Percentiles rank a stretch among this genome's conserved stretches.
These are phyloP conservation scores for Zophobas morio DNA, from an alignment of 1,140 invertebrate species.

Conservation along the genomic window DNA sequence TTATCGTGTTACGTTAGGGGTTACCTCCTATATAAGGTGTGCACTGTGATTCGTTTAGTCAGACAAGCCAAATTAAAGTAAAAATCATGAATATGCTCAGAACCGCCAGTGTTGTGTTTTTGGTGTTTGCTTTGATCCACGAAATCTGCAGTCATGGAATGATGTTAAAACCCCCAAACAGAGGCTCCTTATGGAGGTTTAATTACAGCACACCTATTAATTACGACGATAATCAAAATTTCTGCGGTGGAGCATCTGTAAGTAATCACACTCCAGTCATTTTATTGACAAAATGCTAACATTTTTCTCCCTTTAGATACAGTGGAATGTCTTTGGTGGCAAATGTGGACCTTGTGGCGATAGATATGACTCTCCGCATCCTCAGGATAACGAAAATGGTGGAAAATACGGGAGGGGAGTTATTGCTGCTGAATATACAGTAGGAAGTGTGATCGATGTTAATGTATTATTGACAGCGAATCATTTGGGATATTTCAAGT, in stretches of 20 bases:
- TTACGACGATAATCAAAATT: slow-evolving; percentile 77
- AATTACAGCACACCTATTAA: slow-evolving; percentile 72
- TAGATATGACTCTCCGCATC: slow-evolving; percentile 67
- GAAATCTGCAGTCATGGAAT: slow-evolving; percentile 74
- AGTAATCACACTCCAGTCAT: slow-evolving; percentile 51
- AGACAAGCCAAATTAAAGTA: not conserved
- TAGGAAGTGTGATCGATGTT: slow-evolving; percentile 65
- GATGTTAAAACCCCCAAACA: slow-evolving; percentile 77
- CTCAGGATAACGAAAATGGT: slow-evolving; percentile 76
- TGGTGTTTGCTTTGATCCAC: slow-evolving; percentile 14
- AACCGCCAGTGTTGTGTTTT: not conserved
- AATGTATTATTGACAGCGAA: slow-evolving; percentile 70
- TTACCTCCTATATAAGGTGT: slow-evolving; percentile 20
- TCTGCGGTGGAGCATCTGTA: slow-evolving; percentile 76
- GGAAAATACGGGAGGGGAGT: slow-evolving; percentile 74
- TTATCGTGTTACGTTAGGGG: slow-evolving; percentile 23
- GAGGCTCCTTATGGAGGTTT: slow-evolving; percentile 76
- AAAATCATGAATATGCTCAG: slow-evolving; percentile 7
- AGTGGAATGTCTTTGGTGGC: slow-evolving; percentile 61
- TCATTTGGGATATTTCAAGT: slow-evolving; percentile 73
- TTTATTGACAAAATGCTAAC: not conserved
- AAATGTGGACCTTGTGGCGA: slow-evolving; percentile 76
- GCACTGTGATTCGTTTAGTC: not conserved
- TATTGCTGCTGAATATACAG: slow-evolving; percentile 69
- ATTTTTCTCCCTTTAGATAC: not conserved